Conservation (phyloP, 1,140 invertebrate genomes). For the Oscheius sp. region DNA sequence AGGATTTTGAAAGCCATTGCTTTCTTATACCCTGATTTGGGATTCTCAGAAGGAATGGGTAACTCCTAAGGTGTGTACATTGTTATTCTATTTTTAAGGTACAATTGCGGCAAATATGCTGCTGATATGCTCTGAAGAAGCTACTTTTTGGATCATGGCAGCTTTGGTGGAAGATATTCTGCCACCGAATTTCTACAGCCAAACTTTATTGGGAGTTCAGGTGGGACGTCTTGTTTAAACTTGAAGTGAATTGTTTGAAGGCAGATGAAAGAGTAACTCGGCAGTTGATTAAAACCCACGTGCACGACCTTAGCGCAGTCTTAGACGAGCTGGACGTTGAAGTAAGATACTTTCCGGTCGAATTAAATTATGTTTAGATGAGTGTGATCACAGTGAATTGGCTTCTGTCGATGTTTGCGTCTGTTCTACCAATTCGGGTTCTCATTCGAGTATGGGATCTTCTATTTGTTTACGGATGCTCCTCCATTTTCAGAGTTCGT, state of each 20-base stretch:
- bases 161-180: conserved; percentile 95
- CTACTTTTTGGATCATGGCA: conserved; percentile 97
- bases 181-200: conserved; percentile 94
- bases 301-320: conserved; percentile 82
- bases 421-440: conserved; percentile 94
- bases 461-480: conserved; percentile 86
- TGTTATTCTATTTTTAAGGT: conserved; percentile 24
- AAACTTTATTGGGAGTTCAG: conserved; percentile 72
- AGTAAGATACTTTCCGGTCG: not conserved
- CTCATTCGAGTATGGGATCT: conserved; percentile 93
- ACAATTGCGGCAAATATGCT: conserved; percentile 77
- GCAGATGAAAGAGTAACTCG: conserved; percentile 90
- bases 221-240: conserved; percentile 2
- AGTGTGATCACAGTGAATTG: conserved; percentile 93
- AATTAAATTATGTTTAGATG: conserved; percentile 77
- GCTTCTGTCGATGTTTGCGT: conserved; percentile 96
- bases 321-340: conserved; percentile 62
- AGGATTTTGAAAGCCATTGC: conserved; percentile 85
- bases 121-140: conserved; percentile 93
- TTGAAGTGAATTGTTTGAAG: conserved; percentile 50
- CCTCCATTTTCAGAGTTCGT: conserved; percentile 91
- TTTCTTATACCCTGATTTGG: conserved; percentile 97
- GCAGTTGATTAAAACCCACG: conserved; percentile 78
- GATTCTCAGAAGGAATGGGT: conserved; percentile 94
- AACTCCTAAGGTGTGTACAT: conserved; percentile 64